Base-by-base conservation (phyloP, 2,797 vertebrate genomes). In the Coendou prehensilis region DNA sequence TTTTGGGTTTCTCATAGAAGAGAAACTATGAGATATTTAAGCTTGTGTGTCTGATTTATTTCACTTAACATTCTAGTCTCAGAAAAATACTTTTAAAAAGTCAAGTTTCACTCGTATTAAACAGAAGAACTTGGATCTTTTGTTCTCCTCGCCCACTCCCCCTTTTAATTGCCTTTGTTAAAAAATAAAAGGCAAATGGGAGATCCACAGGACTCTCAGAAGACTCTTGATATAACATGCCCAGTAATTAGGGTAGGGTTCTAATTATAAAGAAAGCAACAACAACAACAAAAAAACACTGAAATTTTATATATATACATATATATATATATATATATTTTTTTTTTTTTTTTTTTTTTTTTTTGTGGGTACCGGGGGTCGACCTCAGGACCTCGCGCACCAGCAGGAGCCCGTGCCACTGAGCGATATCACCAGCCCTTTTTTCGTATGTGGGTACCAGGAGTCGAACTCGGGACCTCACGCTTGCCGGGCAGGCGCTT, bases 151-250 rank as follows among this genome's bases (percentile, higher is more conserved):
- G 28, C 15, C 7, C 28, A 14, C 11, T 52, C 45, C 14, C 10
- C 17, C 18, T 75, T 91, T 56, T 8, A 76, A 50, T 18, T 95
- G 47, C 78, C 80, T 85, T 82, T 89, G 26, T 83, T 73, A 63
- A 87, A 61, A 93, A 91, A 71, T 89, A 86, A 92, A 94, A 85
- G 50, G 5, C 22, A 30, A 93, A 89, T 87, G 37, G 56, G 59
- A n/a, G 17, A 88, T 63, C 82, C 1, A 69, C 26, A 85, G 56
- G 59, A 79, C 41, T 93, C 37, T 64, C 23, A 71, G 52, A 71
- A 93, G 57, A 63, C 63, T 85, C 59, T 63, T 84, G 59, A 64
- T 59, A 88, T 76, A 93, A 93, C 76, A 50, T 76, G 78, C 59
- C 89, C 22, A 71, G 78, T 63, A 93, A 88, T 85, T 85, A 85